These are phyloP conservation scores for Cinclus cinclus DNA, from an alignment of 2,113 vertebrate species.

Conservation along the genomic window DNA sequence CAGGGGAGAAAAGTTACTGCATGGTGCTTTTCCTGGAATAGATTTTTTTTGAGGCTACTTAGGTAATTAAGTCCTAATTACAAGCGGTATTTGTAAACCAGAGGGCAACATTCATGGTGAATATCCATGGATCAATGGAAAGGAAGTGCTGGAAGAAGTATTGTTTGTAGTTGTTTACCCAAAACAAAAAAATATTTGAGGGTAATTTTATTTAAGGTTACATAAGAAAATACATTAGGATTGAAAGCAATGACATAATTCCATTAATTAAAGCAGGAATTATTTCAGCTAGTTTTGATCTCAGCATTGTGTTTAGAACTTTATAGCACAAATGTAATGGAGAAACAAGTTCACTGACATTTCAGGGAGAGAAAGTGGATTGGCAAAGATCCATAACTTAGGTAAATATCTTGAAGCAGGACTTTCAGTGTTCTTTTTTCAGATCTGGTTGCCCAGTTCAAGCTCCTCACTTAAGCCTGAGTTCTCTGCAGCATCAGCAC, in stretches of 20 bases:
- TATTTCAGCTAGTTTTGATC: not conserved
- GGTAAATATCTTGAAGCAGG: not conserved
- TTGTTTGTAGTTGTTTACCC: not conserved
- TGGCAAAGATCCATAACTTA: not conserved
- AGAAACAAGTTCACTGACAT: not conserved
- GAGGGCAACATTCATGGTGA: not conserved
- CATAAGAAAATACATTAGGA: not conserved
- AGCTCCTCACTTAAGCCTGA: not conserved
- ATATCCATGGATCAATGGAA: not conserved
- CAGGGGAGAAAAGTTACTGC: fast-evolving
- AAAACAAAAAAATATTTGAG: not conserved
- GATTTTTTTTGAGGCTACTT: not conserved
- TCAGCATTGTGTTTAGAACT: not conserved
- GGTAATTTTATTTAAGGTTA: not conserved
- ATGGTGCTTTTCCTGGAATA: not conserved
- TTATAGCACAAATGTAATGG: not conserved
- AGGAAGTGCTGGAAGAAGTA: not conserved
- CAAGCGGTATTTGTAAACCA: not conserved
- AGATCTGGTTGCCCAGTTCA: not conserved
- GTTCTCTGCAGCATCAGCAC: not conserved
- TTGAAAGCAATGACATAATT: not conserved
- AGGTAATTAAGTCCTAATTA: not conserved
- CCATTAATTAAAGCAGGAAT: not conserved
- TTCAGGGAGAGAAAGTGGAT: not conserved
- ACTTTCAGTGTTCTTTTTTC: not conserved